Percentiles rank a stretch among this genome's conserved stretches.
Evolutionary conservation across 2,113 vertebrate genomes (phyloP).

Genomic region (Tonatia bakeri): DNA sequence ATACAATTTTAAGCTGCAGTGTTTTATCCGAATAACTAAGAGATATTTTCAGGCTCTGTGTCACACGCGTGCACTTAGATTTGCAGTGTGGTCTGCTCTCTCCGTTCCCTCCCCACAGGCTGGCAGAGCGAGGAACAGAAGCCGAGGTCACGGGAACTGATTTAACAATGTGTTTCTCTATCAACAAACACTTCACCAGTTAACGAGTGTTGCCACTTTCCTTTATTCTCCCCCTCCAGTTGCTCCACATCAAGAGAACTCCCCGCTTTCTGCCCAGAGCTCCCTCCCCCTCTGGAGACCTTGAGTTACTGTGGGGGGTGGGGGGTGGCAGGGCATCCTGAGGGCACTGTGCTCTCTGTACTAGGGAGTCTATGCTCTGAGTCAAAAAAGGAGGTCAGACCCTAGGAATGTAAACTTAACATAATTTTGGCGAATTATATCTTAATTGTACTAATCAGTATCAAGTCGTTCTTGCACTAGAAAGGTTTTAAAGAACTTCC

Average conservation of each 20-base stretch:
- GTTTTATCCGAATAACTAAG: not conserved
- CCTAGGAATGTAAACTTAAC: not conserved
- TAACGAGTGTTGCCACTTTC: not conserved
- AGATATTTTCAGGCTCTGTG: not conserved
- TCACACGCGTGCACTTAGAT: not conserved
- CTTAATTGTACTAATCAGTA: not conserved
- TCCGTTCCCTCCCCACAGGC: not conserved
- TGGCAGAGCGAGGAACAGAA: not conserved
- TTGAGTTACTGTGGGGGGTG: rapidly evolving
- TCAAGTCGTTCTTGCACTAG: not conserved
- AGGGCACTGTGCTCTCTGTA: too few relatives aligned
- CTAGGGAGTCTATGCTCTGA: not conserved
- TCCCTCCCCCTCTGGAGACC: not conserved
- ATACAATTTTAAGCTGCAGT: not conserved
- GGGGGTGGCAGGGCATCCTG: too few relatives aligned
- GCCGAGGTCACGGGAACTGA: not conserved
- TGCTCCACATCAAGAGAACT: not conserved
- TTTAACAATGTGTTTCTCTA: not conserved
- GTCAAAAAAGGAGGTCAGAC: not conserved
- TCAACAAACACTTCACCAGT: not conserved
- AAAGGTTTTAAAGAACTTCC: not conserved
- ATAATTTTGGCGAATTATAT: not conserved
- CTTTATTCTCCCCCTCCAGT: not conserved
- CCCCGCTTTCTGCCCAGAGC: not conserved
- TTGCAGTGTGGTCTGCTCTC: not conserved